These are phyloP conservation scores for Metacarcinus magister DNA, from an alignment of 2,888 invertebrate genomes.

Conservation along the genomic window DNA sequence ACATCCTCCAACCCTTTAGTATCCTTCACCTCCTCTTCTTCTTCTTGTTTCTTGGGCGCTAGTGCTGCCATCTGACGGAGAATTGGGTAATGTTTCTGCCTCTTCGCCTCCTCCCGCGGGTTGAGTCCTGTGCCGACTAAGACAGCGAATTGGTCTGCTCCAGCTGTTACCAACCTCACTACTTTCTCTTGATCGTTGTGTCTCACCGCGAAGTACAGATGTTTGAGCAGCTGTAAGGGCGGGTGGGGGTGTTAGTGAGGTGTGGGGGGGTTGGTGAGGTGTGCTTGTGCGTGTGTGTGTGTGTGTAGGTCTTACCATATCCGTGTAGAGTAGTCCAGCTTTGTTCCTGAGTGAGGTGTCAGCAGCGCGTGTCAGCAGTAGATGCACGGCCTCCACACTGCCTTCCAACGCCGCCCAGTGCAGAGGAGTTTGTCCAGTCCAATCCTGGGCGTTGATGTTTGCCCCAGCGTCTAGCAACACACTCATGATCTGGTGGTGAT, in stretches of 20 bases:
- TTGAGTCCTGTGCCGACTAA: conserved; percentile 75
- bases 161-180: conserved; percentile 72
- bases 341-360: conserved; percentile 71
- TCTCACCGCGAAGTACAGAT: conserved; percentile 80
- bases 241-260: background rate
- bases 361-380: conserved; percentile 70
- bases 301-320: conserved; percentile 67
- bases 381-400: conserved; percentile 75
- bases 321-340: conserved; percentile 63
- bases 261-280: background rate
- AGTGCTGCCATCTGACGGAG: conserved; percentile 76
- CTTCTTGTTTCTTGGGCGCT: conserved; percentile 52
- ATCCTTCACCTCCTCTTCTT: conserved; percentile 71
- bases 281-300: conserved; percentile 12
- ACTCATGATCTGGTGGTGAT: conserved; percentile 71
- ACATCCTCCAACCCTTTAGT: conserved; percentile 77
- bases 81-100: conserved; percentile 73
- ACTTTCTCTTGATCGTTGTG: conserved; percentile 81
- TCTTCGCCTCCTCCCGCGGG: conserved; percentile 79
- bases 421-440: conserved; percentile 75
- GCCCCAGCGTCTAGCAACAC: conserved; percentile 75
- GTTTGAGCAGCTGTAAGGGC: conserved; percentile 78
- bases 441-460: conserved; percentile 72
- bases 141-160: conserved; percentile 80
- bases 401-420: conserved; percentile 80